phyloP scores from a whole-genome alignment of 2,113 vertebrate genomes.

The Xenus cinereus region DNA sequence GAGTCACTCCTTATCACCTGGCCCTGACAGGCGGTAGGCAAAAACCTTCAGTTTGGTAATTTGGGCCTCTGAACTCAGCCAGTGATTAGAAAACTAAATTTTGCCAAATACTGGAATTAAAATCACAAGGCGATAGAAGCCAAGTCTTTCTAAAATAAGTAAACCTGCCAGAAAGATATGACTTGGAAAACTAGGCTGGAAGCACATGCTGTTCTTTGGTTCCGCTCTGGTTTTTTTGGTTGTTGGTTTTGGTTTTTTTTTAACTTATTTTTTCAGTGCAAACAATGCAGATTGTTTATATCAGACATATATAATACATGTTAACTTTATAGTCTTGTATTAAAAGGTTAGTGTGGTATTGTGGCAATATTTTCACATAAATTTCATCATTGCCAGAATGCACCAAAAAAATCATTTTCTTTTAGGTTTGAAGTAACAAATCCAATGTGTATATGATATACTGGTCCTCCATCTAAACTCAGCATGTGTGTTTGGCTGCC shows the following conservation, averaged over 20 bases:
- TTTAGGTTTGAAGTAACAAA: not conserved
- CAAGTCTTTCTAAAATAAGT: not conserved
- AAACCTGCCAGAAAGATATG: not conserved
- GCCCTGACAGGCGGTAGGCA: not conserved
- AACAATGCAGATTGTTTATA: not conserved
- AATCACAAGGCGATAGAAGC: not conserved
- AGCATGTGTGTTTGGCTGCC: not conserved
- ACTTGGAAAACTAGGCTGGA: not conserved
- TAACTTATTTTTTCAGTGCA: not conserved
- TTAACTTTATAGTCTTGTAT: not conserved
- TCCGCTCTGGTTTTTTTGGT: not conserved
- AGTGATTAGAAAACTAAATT: not conserved
- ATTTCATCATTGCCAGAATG: not conserved
- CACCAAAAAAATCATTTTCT: not conserved
- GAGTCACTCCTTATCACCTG: not conserved
- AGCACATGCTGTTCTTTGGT: not conserved
- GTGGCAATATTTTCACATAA: not conserved
- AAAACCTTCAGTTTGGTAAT: not conserved
- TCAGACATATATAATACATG: not conserved
- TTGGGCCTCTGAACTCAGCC: not conserved
- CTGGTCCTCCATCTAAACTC: not conserved
- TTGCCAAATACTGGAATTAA: conserved; percentile 26
- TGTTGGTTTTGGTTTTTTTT: not conserved
- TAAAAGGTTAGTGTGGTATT: not conserved
- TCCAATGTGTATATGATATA: not conserved